Percentiles rank a stretch among this genome's conserved stretches.
Evolutionary conservation across 1,140 invertebrate species (phyloP).

Genomic region (Drosophila sproati): DNA sequence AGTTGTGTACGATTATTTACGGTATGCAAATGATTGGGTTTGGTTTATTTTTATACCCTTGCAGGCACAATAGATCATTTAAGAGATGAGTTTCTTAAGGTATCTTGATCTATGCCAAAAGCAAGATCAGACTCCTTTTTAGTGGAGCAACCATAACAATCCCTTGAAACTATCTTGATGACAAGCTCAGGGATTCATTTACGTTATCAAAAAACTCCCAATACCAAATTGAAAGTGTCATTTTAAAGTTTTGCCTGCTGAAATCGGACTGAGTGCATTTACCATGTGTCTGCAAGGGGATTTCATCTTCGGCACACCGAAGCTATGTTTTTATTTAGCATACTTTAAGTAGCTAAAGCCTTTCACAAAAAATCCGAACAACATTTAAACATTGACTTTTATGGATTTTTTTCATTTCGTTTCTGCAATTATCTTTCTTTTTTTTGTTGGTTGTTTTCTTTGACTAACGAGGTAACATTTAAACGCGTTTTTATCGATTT

Average conservation of each 20-base stretch:
- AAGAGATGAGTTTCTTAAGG: too few species aligned
- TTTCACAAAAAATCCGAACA: constrained; percentile 51
- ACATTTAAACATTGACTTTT: constrained; percentile 42
- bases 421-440: constrained; percentile 11
- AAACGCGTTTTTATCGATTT: constrained; percentile 73
- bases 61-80: background rate
- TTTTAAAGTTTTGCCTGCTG: too few species aligned
- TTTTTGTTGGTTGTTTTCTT: constrained; percentile 32
- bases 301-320: constrained; percentile 1
- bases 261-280: background rate
- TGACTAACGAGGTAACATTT: constrained; percentile 83
- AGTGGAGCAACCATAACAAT: too few species aligned
- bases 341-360: constrained; percentile 64
- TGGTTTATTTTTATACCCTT: background rate
- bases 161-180: too few species aligned
- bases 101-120: too few species aligned
- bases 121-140: too few species aligned
- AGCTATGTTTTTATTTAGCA: background rate
- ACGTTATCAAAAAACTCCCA: too few species aligned
- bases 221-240: too few species aligned
- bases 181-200: too few species aligned
- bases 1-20: constrained; percentile 16
- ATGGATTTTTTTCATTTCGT: background rate
- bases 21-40: constrained; percentile 13
- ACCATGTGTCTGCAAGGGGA: background rate